Evolutionary conservation across 2,797 vertebrate genomes (phyloP).

Genomic region (Melanotaenia trifasciata): DNA sequence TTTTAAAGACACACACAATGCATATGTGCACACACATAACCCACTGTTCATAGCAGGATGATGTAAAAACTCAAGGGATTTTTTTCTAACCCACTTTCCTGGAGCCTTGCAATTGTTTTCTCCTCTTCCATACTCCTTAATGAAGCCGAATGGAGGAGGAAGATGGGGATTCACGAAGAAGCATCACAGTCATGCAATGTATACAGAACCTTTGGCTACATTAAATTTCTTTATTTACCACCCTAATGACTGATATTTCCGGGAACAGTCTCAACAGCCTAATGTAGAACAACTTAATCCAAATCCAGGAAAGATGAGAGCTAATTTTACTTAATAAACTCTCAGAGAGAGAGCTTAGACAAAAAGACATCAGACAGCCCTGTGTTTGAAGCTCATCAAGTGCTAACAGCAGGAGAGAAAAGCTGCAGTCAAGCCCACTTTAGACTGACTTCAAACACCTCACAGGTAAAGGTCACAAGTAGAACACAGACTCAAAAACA

Average conservation of each 20-base stretch:
- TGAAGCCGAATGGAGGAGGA: conserved; percentile 24
- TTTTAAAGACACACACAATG: background rate
- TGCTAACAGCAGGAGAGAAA: conserved; percentile 13
- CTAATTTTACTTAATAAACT: background rate
- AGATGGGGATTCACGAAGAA: conserved; percentile 16
- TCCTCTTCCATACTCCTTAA: conserved; percentile 45
- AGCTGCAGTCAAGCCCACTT: conserved; percentile 13
- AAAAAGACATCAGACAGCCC: conserved; percentile 12
- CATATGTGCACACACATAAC: conserved; percentile 10
- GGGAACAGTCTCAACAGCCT: background rate
- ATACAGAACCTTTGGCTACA: background rate
- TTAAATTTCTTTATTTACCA: background rate
- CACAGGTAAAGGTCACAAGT: conserved; percentile 60
- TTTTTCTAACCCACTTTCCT: conserved; percentile 63
- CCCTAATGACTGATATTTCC: background rate
- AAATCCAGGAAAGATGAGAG: background rate
- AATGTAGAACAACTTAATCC: background rate
- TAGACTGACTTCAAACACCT: conserved; percentile 51
- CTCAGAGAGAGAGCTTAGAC: background rate
- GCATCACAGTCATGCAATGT: background rate
- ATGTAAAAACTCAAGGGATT: conserved; percentile 55
- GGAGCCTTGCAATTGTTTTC: conserved; percentile 26
- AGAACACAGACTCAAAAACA: conserved; percentile 40
- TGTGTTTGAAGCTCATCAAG: conserved; percentile 28
- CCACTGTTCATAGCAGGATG: conserved; percentile 46